Percentiles rank a stretch among this genome's conserved stretches.
These are phyloP conservation scores for Melanocharis versteri DNA, from an alignment of 2,113 vertebrate species.

Conservation along the genomic window DNA sequence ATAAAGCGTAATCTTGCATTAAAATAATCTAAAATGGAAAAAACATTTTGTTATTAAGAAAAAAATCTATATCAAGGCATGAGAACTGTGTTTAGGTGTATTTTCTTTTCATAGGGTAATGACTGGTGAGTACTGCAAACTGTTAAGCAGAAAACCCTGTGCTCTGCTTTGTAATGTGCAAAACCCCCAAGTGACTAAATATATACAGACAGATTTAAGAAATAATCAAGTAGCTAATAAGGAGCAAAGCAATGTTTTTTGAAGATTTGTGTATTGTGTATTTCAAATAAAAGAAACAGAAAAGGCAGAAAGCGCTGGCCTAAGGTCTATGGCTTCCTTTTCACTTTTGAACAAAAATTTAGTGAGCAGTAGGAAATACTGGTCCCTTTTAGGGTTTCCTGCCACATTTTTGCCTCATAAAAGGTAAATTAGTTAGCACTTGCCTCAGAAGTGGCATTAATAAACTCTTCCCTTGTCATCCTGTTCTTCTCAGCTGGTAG, in stretches of 20 bases:
- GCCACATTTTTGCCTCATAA: background rate
- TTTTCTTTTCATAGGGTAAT: background rate
- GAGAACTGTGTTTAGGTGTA: background rate
- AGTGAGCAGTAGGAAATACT: background rate
- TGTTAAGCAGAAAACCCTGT: background rate
- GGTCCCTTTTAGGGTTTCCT: background rate
- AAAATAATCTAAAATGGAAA: background rate
- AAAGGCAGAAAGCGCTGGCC: background rate
- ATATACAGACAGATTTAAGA: background rate
- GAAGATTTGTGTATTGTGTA: background rate
- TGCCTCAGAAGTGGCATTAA: background rate
- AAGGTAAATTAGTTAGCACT: background rate
- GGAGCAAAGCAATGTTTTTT: background rate
- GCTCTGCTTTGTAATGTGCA: background rate
- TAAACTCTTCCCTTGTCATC: background rate
- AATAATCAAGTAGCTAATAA: background rate
- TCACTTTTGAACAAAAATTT: background rate
- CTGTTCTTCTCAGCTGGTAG: background rate
- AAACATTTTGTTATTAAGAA: background rate
- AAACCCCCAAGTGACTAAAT: background rate
- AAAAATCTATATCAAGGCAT: background rate
- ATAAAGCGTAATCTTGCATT: background rate
- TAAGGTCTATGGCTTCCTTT: background rate
- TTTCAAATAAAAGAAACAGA: background rate
- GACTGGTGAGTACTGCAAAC: background rate